These are phyloP conservation scores for Andrena dorsata DNA, from an alignment of 2,888 invertebrate species.

Conservation along the genomic window DNA sequence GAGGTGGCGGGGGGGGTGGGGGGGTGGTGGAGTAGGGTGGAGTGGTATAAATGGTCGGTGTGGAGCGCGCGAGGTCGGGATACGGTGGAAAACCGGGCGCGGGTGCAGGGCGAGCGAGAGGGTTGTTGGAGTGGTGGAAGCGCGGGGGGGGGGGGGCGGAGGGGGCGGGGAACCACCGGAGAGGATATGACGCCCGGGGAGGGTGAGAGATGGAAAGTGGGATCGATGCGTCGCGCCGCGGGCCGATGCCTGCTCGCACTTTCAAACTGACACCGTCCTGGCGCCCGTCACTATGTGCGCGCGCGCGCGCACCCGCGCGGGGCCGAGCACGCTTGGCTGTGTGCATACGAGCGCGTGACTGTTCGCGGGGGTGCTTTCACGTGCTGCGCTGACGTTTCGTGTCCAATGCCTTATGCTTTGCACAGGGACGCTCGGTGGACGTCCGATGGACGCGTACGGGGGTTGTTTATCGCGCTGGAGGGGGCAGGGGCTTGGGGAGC, in stretches of 20 bases:
- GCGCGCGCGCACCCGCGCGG: slow-evolving; percentile 16
- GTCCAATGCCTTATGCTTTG: slow-evolving; percentile 61
- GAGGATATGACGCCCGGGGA: slow-evolving; percentile 71
- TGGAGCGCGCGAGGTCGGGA: slow-evolving; percentile 64
- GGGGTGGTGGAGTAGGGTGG: slow-evolving; percentile 42
- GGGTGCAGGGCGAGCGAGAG: slow-evolving; percentile 53
- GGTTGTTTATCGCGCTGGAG: slow-evolving; percentile 36
- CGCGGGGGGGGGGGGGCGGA: slow-evolving; percentile 40
- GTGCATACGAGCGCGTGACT: neutral
- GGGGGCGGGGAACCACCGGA: slow-evolving; percentile 62
- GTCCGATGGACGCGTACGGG: slow-evolving; percentile 15
- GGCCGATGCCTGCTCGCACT: slow-evolving; percentile 80
- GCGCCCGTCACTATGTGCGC: slow-evolving; percentile 26
- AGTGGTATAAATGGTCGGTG: slow-evolving; percentile 72
- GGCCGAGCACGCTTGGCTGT: neutral
- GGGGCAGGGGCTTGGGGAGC: neutral
- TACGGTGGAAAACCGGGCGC: slow-evolving; percentile 58
- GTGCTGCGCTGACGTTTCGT: slow-evolving; percentile 54
- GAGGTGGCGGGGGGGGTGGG: slow-evolving; percentile 30
- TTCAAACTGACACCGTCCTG: slow-evolving; percentile 77
- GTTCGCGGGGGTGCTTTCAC: slow-evolving; percentile 50
- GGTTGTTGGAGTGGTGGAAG: slow-evolving; percentile 50
- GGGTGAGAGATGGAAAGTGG: slow-evolving; percentile 76
- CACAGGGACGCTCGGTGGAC: slow-evolving; percentile 40
- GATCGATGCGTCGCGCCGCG: slow-evolving; percentile 84